Evolutionary conservation across 2,888 invertebrate species (phyloP), one percentile per base, ranked within the genome.

Genomic region (Deladenus siricidicola): DNA sequence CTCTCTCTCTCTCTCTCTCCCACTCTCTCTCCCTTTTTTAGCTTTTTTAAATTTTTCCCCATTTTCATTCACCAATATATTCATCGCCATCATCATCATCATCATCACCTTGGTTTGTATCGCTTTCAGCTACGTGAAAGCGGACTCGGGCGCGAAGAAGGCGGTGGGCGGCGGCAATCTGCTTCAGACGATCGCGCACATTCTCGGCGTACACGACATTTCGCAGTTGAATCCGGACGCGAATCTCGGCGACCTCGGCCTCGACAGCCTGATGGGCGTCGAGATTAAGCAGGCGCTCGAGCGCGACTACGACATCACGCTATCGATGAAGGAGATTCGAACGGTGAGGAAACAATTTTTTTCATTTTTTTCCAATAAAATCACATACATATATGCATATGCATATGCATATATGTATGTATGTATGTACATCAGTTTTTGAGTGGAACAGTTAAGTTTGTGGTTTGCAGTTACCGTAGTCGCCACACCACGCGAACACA

Each of bases 221-320:
- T 85, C 85, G 70, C 87, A 87, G 64, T 85, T 93, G 30, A 86
- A 89, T 64, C 84, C 85, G 45, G 84, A 85, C 29, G 85, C 88
- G 3, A 88, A 87, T 45, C 83, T 98, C 50, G 90, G 90, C 29
- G 96, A 98, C 80, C 85, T 98, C 44, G 96, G 96, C 64, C 89
- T 98, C 87, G 96, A 98, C 80, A 94, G 94, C 1, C 83, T 98
- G 70, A 96, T 96, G 96, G 93, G 93, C 49, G 92, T 96, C 1
- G 98, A 98, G 84, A 91, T 98, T 78, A 94, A 94, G 67, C 83
- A 83, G 69, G 80, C 81, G 3, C 69, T 83, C 42, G 83, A 84
- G 67, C 72, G 82, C 65, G 82, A 82, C 67, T 92, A 88, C 82
- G 93, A 96, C 80, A 82, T 94, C 61, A 86, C 89, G 24, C 83